These are phyloP conservation scores for Corvus cornix DNA, from an alignment of 2,113 vertebrate species.

Conservation along the genomic window DNA sequence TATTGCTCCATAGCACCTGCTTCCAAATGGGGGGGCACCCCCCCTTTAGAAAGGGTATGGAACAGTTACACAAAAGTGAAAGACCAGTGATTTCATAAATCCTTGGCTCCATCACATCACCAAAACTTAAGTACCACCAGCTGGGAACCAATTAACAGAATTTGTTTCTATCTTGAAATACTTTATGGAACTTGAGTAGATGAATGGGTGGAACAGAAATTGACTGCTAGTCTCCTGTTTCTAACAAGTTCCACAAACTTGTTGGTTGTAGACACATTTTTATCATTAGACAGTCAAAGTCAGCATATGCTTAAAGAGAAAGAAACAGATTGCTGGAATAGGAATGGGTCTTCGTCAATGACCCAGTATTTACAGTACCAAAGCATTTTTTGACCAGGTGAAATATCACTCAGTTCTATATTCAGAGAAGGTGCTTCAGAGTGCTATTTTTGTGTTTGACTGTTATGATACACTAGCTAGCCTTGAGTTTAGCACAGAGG, in stretches of 20 bases:
- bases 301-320: not conserved
- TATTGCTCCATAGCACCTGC: not conserved
- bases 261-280: not conserved
- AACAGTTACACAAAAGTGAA: not conserved
- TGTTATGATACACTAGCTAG: not conserved
- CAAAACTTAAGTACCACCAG: not conserved
- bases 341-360: not conserved
- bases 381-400: not conserved
- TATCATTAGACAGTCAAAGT: not conserved
- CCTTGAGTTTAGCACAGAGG: not conserved
- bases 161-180: not conserved
- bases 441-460: not conserved
- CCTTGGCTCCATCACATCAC: not conserved
- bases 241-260: not conserved
- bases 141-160: not conserved
- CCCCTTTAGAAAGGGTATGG: not conserved
- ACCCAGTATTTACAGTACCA: not conserved
- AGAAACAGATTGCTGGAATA: not conserved
- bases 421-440: not conserved
- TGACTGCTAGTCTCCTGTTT: not conserved
- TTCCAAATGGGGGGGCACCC: not conserved
- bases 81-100: not conserved
- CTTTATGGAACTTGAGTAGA: not conserved
- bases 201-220: not conserved
- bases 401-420: not conserved